Conservation (phyloP, 2,888 invertebrate genomes). For the Stratiomys singularior region DNA sequence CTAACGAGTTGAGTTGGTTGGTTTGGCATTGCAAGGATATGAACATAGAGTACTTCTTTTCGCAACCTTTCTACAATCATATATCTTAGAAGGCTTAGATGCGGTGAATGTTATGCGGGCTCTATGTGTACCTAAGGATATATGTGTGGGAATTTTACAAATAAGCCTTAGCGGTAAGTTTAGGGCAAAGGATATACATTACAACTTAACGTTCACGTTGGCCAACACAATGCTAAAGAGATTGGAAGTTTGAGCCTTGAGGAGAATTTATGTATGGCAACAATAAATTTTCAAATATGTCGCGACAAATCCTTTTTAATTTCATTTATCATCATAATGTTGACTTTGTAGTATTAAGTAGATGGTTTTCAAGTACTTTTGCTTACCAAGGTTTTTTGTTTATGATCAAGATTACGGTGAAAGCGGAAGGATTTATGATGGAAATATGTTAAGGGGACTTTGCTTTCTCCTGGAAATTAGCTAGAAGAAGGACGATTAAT, state of each 20-base stretch:
- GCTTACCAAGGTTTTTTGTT: neutral
- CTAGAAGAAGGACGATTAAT: too few species aligned
- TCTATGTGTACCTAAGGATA: neutral
- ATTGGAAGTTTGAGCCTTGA: neutral
- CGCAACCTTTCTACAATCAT: constrained; percentile 13
- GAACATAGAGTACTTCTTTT: neutral
- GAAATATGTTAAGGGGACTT: neutral
- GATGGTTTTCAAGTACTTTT: constrained; percentile 3
- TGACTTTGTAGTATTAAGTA: constrained; percentile 37
- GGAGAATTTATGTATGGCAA: constrained; percentile 35
- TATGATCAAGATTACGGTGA: constrained; percentile 2
- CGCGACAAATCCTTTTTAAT: constrained; percentile 45
- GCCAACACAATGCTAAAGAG: neutral
- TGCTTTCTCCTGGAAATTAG: too few species aligned
- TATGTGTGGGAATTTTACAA: neutral
- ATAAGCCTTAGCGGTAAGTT: constrained; percentile 8
- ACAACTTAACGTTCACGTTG: neutral
- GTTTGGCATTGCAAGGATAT: neutral
- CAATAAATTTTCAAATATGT: constrained; percentile 43
- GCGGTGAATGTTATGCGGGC: constrained; percentile 12
- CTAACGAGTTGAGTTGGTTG: too few species aligned
- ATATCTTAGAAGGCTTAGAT: constrained; percentile 17
- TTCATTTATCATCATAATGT: constrained; percentile 44
- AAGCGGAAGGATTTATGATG: neutral
- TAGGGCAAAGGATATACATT: neutral